Percentiles rank a stretch among this genome's conserved stretches.
These are phyloP conservation scores for Bucco capensis DNA, from an alignment of 2,113 vertebrate species.

Conservation along the genomic window DNA sequence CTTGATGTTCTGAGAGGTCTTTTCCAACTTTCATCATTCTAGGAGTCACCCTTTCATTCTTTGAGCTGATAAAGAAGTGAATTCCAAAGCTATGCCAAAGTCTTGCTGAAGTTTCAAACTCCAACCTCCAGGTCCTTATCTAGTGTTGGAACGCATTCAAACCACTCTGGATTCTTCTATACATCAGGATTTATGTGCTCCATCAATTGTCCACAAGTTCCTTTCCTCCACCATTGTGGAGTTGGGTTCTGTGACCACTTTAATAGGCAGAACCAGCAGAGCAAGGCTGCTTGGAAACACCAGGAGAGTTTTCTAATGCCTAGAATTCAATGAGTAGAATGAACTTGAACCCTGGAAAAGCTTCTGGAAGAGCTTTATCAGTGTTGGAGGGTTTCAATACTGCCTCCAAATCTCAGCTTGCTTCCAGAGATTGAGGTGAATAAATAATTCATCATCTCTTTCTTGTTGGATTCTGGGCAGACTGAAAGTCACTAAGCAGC, in stretches of 20 bases:
- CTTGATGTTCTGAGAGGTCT: no score
- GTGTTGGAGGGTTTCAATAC: neutral
- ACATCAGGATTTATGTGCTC: neutral
- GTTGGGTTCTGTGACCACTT: neutral
- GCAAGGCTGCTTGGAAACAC: neutral
- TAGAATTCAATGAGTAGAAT: neutral
- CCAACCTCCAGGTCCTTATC: neutral
- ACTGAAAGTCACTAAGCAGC: neutral
- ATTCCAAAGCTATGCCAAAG: neutral
- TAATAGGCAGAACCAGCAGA: neutral
- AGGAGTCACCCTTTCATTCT: neutral
- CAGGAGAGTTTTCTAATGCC: neutral
- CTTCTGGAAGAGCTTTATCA: neutral
- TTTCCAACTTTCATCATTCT: no score
- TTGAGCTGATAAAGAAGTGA: neutral
- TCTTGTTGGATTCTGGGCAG: neutral
- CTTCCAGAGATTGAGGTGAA: neutral
- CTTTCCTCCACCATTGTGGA: neutral
- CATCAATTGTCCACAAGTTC: neutral
- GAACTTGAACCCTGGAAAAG: neutral
- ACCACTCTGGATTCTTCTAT: neutral
- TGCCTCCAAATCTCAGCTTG: neutral
- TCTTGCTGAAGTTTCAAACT: neutral
- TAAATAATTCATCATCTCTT: neutral
- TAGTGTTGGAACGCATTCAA: neutral